Percentiles rank a stretch among this genome's conserved stretches.
phyloP scores from a whole-genome alignment of 2,113 vertebrate genomes.

The Psittacula cyanocephala region DNA sequence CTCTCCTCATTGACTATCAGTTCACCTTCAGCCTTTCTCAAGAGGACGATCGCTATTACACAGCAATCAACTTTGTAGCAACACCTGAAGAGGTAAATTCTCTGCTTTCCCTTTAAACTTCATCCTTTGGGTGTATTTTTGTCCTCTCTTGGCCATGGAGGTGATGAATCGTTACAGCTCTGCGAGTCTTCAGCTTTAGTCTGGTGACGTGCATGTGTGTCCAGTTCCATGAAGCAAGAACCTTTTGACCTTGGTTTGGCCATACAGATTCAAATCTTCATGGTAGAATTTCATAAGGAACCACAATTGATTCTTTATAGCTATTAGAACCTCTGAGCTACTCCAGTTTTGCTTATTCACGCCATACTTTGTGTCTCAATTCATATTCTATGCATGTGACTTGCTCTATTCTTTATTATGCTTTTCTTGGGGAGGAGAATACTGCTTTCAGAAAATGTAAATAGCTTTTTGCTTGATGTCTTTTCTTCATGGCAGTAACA shows the following conservation, averaged over 20 bases:
- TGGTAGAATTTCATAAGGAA: not conserved
- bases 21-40: slow-evolving; percentile 99
- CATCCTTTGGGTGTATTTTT: not conserved
- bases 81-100: slow-evolving; percentile 92
- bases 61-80: slow-evolving; percentile 97
- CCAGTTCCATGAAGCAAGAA: not conserved
- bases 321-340: not conserved
- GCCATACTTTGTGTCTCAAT: not conserved
- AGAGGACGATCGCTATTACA: slow-evolving; percentile 97
- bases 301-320: not conserved
- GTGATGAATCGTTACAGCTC: not conserved
- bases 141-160: not conserved
- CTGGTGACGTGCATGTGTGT: fast-evolving
- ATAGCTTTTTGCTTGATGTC: not conserved
- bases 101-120: not conserved
- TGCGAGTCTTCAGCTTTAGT: fast-evolving
- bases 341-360: not conserved
- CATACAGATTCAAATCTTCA: not conserved
- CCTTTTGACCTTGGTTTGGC: not conserved
- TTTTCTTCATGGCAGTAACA: not conserved
- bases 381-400: fast-evolving
- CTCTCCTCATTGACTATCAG: slow-evolving; percentile 98
- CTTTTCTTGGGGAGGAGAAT: not conserved
- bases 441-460: not conserved
- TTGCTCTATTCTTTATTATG: not conserved